Evolutionary conservation across 2,888 invertebrate species (phyloP), one percentile per base, ranked within the genome.

Genomic region (Parapristionchus giblindavisi): DNA sequence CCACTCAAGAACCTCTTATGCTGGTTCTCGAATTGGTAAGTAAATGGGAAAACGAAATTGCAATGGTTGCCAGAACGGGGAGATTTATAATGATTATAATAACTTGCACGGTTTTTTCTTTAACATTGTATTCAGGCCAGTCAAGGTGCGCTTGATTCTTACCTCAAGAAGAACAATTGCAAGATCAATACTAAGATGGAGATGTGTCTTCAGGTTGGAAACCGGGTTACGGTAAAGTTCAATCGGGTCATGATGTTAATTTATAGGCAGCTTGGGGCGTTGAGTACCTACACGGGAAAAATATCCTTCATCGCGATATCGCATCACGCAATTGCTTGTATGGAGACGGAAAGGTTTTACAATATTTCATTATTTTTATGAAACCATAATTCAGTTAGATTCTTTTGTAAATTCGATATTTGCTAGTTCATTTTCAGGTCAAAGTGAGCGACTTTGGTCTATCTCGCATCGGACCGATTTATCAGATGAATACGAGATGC

Each of bases 381-480:
- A n/a, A n/a, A n/a, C n/a, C n/a, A n/a, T n/a, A n/a, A n/a, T n/a
- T n/a, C n/a, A n/a, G n/a, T n/a, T 0, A n/a, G 2, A 52, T 2
- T n/a, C n/a, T n/a, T n/a, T n/a, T n/a, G n/a, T n/a, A n/a, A n/a
- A n/a, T n/a, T n/a, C n/a, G n/a, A n/a, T n/a, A n/a, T n/a, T n/a
- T n/a, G n/a, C n/a, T n/a, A n/a, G n/a, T n/a, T n/a, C n/a, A n/a
- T n/a, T 40, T 63, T 58, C 65, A 77, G 68, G 82, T 82, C 34
- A 80, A 80, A 54, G 75, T 82, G 24, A 76, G 77, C 1, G 82
- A 82, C 68, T 82, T 82, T 38, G 82, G 82, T 6, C 75, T 82
- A 24, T 78, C 81, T 17, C 52, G 68, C 36, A 32, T 29, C 17
- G 77, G 77, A 11, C 21, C 70, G 17, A 56, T 54, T 1, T 77